Evolutionary conservation across 2,888 invertebrate genomes (phyloP).

Genomic region (Perizoma flavofasciatum): DNA sequence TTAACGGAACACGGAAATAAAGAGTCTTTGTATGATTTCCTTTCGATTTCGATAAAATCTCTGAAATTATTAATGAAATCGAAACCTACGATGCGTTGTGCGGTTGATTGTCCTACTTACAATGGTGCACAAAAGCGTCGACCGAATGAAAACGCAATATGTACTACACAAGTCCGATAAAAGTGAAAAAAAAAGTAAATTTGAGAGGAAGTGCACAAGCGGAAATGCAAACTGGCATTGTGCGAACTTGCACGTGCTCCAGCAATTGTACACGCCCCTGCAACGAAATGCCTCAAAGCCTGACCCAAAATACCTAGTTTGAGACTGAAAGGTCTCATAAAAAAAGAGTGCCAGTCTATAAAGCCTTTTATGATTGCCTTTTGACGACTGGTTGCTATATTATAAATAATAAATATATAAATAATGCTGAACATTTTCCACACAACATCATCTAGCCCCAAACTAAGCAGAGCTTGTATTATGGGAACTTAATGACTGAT

Average conservation of each 20-base stretch:
- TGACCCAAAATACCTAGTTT: slow-evolving; percentile 48
- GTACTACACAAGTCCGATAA: slow-evolving; percentile 57
- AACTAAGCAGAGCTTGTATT: no score
- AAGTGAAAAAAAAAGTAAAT: slow-evolving; percentile 83
- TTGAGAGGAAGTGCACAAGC: slow-evolving; percentile 81
- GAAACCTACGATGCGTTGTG: slow-evolving; percentile 78
- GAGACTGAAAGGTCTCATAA: slow-evolving; percentile 11
- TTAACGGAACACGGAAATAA: slow-evolving; percentile 45
- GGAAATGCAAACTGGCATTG: slow-evolving; percentile 83
- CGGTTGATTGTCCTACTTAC: slow-evolving; percentile 73
- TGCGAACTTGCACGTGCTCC: slow-evolving; percentile 82
- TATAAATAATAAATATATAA: no score
- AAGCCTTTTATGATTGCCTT: slow-evolving; percentile 9
- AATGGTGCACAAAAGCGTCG: slow-evolving; percentile 74
- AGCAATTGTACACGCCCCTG: slow-evolving; percentile 73
- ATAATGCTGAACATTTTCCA: no score
- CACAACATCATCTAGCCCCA: no score
- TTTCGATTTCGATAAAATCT: slow-evolving; percentile 79
- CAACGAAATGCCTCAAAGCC: slow-evolving; percentile 60
- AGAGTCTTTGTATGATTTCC: slow-evolving; percentile 59
- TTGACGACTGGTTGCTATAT: slow-evolving; percentile 1
- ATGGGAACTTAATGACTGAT: no score
- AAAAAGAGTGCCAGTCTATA: slow-evolving; percentile 10
- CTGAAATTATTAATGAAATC: slow-evolving; percentile 83
- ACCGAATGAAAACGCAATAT: slow-evolving; percentile 67